Conservation (phyloP, 2,113 vertebrate species). For the Falco punctatus region DNA sequence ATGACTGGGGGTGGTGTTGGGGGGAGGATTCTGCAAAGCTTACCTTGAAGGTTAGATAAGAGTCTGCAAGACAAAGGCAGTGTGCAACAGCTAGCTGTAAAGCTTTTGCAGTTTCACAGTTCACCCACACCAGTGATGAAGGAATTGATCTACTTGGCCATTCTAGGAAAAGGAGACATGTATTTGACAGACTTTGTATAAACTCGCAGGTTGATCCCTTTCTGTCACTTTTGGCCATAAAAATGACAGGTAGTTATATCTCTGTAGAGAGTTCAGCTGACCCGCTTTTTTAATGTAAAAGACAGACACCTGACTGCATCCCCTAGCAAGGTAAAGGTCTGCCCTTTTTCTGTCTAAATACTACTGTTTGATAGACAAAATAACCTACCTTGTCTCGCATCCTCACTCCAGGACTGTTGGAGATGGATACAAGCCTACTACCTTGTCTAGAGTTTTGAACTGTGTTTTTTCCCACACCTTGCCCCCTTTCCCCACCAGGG, state of each 20-base stretch:
- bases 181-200: neutral
- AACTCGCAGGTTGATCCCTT: neutral
- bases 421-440: neutral
- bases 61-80: neutral
- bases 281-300: neutral
- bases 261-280: neutral
- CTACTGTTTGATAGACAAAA: neutral
- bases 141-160: neutral
- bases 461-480: neutral
- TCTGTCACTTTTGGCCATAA: neutral
- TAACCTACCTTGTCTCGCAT: neutral
- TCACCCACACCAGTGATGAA: neutral
- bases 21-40: neutral
- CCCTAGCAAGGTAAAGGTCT: neutral
- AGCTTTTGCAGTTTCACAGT: neutral
- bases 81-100: neutral
- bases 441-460: neutral
- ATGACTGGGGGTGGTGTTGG: neutral
- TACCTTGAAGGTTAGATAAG: neutral
- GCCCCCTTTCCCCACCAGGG: rapidly evolving
- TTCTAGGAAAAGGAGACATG: neutral
- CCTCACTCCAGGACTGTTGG: neutral
- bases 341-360: neutral
- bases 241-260: neutral
- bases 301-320: neutral